Conservation (phyloP, 2,113 vertebrate genomes). For the Daphoenositta chrysoptera region DNA sequence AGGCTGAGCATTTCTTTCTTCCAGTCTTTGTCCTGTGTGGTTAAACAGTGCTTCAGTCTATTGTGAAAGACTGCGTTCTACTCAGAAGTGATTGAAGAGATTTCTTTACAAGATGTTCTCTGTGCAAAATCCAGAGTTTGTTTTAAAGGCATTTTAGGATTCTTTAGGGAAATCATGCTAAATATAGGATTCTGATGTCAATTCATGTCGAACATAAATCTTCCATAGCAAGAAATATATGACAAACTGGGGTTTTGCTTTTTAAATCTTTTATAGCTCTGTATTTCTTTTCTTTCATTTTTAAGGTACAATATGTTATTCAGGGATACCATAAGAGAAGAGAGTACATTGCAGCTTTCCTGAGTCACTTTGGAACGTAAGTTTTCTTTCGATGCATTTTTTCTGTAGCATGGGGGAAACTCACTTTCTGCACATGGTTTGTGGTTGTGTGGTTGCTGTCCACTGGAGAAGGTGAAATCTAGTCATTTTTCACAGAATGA, state of each 20-base stretch:
- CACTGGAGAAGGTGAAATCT: not conserved
- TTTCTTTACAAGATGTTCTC: not conserved
- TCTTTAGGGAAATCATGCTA: not conserved
- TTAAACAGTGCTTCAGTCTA: not conserved
- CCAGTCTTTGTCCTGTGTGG: not conserved
- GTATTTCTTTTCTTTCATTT: conserved; percentile 17
- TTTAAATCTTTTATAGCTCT: not conserved
- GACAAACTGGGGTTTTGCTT: not conserved
- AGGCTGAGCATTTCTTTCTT: not conserved
- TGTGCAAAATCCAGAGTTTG: not conserved
- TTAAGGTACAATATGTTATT: conserved; percentile 96
- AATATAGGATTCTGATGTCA: not conserved
- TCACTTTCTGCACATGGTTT: not conserved
- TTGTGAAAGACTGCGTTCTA: not conserved
- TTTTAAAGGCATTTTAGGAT: not conserved
- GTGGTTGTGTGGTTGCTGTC: not conserved
- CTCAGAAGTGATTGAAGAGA: not conserved
- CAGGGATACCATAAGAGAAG: conserved; percentile 98
- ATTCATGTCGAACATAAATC: not conserved
- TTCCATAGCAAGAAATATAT: not conserved
- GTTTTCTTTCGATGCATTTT: conserved; percentile 44
- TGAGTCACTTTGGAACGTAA: conserved; percentile 99
- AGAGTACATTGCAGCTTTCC: conserved; percentile 97
- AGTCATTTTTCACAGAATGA: not conserved
- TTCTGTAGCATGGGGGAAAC: not conserved